A percentile compares a stretch with the other conserved stretches of the same genome.
Evolutionary conservation across 2,113 vertebrate species (phyloP).

Genomic region (Coryphaenoides rupestris): DNA sequence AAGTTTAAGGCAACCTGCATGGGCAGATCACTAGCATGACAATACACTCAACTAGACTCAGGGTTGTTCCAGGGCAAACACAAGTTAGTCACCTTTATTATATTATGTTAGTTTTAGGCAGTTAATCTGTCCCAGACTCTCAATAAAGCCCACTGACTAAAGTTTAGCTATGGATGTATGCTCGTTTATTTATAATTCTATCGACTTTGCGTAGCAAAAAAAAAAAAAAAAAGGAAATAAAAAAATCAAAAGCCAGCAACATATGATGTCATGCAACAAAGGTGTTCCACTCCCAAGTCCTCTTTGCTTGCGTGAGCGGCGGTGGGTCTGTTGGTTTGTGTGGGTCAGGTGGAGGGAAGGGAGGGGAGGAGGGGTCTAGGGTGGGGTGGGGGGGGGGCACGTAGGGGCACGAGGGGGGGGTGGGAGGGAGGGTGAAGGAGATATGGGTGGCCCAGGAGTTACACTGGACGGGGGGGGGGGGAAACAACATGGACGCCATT

Average conservation of each 20-base stretch:
- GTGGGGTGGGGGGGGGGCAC: too few relatives aligned
- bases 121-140: slow-evolving; percentile 41
- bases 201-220: slow-evolving; percentile 44
- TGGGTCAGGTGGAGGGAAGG: slow-evolving; percentile 37
- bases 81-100: slow-evolving; percentile 52
- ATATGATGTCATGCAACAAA: slow-evolving; percentile 72
- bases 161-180: slow-evolving; percentile 20
- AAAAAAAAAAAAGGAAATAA: slow-evolving; percentile 42
- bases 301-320: slow-evolving; percentile 74
- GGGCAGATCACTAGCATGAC: slow-evolving; percentile 46
- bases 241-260: slow-evolving; percentile 58
- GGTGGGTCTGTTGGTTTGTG: slow-evolving; percentile 62
- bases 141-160: slow-evolving; percentile 28
- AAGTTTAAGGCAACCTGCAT: slow-evolving; percentile 59
- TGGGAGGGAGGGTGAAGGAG: slow-evolving; percentile 9
- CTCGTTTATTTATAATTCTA: slow-evolving; percentile 24
- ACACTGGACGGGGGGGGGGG: slow-evolving; percentile 44
- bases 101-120: slow-evolving; percentile 53
- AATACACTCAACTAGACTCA: slow-evolving; percentile 41
- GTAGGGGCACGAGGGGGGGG: too few relatives aligned
- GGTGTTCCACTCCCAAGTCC: slow-evolving; percentile 69
- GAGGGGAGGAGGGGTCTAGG: slow-evolving; percentile 14
- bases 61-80: slow-evolving; percentile 62
- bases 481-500: slow-evolving; percentile 72
- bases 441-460: slow-evolving; percentile 24